These are phyloP conservation scores for Mormyrus iriodes DNA, from an alignment of 2,113 vertebrate species.

Conservation along the genomic window DNA sequence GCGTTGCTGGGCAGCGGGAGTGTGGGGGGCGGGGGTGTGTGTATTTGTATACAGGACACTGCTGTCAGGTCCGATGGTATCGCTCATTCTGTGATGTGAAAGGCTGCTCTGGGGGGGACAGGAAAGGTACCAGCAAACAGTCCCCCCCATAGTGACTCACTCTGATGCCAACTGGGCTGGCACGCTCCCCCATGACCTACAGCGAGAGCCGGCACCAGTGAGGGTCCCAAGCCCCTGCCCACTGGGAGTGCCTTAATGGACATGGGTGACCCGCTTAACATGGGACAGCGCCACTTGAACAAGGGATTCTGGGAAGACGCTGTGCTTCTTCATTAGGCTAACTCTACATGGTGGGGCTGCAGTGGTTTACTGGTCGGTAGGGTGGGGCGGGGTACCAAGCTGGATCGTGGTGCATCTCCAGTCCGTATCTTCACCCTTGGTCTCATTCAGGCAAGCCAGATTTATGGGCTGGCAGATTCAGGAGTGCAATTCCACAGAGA, in stretches of 20 bases:
- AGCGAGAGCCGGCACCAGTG: background rate
- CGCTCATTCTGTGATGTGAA: slow-evolving; percentile 70
- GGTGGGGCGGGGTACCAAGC: background rate
- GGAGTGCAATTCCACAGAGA: too few species aligned
- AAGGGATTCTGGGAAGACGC: background rate
- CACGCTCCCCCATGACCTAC: background rate
- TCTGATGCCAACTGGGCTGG: background rate
- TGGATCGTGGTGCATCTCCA: background rate
- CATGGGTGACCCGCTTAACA: background rate
- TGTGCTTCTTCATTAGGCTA: background rate
- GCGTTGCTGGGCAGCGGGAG: slow-evolving; percentile 47
- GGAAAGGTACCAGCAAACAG: slow-evolving; percentile 57
- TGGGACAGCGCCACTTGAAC: background rate
- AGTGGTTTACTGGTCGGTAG: background rate
- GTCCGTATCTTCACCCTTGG: too few species aligned
- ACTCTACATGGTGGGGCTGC: background rate
- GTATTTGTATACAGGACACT: slow-evolving; percentile 61
- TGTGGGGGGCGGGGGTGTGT: slow-evolving; percentile 39
- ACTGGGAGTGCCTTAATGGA: background rate
- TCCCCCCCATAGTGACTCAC: slow-evolving; percentile 42
- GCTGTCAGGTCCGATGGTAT: slow-evolving; percentile 74
- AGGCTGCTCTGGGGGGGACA: slow-evolving; percentile 65
- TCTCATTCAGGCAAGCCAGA: too few species aligned
- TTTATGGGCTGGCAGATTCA: too few species aligned
- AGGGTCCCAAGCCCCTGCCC: background rate